phyloP scores from a whole-genome alignment of 2,113 vertebrate species.

The Sciurus niger region DNA sequence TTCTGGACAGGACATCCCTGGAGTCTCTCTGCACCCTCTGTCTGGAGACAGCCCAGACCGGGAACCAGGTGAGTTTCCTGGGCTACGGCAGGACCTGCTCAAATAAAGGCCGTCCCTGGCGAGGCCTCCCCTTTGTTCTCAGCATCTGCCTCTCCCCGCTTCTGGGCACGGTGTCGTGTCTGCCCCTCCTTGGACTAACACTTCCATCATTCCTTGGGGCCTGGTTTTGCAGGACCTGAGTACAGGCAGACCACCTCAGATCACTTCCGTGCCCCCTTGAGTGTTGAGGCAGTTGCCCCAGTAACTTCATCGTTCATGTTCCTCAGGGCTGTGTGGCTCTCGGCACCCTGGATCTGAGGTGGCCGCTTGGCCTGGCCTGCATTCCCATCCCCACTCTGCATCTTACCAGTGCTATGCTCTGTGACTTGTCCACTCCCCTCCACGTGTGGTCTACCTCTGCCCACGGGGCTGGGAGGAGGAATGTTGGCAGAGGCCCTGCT shows the following conservation, averaged over 20 bases:
- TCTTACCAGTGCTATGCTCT: not conserved
- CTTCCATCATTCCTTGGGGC: not conserved
- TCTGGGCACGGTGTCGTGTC: not conserved
- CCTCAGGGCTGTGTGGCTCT: not conserved
- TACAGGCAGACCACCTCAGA: not conserved
- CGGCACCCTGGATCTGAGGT: not conserved
- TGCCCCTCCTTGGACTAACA: not conserved
- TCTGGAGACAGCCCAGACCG: slow-evolving; percentile 84
- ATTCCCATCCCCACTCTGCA: not conserved
- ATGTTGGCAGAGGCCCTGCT: not conserved
- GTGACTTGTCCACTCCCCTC: not conserved
- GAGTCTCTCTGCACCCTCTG: slow-evolving; percentile 75
- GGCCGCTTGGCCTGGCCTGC: not conserved
- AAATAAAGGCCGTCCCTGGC: rapidly evolving
- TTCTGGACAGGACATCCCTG: slow-evolving; percentile 74
- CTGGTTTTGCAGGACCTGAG: not conserved
- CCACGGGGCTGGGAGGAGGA: not conserved
- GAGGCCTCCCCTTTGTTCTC: not conserved
- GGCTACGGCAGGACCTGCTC: not conserved
- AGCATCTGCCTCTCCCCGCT: not conserved
- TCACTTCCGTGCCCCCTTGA: not conserved
- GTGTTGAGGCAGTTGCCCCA: not conserved
- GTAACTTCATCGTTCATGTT: not conserved
- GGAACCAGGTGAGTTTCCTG: slow-evolving; percentile 86
- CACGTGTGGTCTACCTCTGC: not conserved